Conservation (phyloP, 2,113 vertebrate species). For the Bostrychus sinensis region DNA sequence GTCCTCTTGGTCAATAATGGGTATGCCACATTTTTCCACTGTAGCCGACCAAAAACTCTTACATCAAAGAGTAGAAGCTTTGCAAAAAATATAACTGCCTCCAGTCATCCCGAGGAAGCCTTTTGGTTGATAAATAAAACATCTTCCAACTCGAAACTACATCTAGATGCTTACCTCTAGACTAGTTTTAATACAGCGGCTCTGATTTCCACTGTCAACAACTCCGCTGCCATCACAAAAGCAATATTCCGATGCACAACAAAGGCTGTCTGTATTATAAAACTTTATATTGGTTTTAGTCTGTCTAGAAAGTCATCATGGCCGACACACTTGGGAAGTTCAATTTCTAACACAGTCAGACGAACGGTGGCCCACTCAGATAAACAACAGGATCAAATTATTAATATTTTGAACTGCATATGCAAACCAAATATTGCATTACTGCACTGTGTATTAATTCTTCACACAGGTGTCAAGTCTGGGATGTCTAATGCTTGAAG, state of each 20-base stretch:
- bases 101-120: not conserved
- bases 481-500: too few species aligned
- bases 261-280: not conserved
- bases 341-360: constrained; percentile 37
- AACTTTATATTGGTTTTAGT: constrained; percentile 10
- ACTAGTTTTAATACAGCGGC: constrained; percentile 21
- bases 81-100: not conserved
- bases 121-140: not conserved
- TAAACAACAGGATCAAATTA: constrained; percentile 8
- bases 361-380: constrained; percentile 15
- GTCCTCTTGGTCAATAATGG: too few species aligned
- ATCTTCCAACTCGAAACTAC: not conserved
- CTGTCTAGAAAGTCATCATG: constrained; percentile 17
- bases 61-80: too few species aligned
- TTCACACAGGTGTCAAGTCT: too few species aligned
- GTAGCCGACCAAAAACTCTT: too few species aligned
- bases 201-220: constrained; percentile 27
- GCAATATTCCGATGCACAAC: not conserved
- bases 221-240: constrained; percentile 14
- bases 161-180: not conserved
- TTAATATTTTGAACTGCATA: not conserved
- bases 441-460: not conserved
- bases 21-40: too few species aligned
- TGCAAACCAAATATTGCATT: constrained; percentile 1
- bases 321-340: constrained; percentile 39